Evolutionary conservation across 2,113 vertebrate species (phyloP).

Genomic region (Poeciliopsis retropinna): DNA sequence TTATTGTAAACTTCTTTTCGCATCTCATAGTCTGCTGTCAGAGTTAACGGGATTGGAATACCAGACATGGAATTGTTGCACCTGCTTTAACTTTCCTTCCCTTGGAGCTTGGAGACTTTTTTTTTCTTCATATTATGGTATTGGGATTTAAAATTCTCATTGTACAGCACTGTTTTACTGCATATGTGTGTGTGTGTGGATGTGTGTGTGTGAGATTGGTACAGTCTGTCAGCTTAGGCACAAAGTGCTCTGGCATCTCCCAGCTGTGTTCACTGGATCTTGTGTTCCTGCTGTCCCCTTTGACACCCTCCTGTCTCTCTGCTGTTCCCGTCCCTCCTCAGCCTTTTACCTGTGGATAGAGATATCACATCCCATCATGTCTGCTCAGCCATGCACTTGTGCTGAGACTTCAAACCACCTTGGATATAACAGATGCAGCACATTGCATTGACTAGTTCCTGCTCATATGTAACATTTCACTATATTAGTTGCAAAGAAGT

Average conservation of each 20-base stretch:
- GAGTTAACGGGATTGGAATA: too few species aligned
- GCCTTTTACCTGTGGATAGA: constrained; percentile 35
- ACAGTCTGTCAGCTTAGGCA: constrained; percentile 53
- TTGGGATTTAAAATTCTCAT: too few species aligned
- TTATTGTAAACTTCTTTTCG: too few species aligned
- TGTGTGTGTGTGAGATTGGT: constrained; percentile 12
- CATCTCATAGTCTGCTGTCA: too few species aligned
- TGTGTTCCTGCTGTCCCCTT: constrained; percentile 24
- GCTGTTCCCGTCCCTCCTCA: not conserved
- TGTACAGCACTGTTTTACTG: too few species aligned
- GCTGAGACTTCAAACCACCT: not conserved
- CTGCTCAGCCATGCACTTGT: not conserved
- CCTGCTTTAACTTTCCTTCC: too few species aligned
- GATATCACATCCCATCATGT: constrained; percentile 44
- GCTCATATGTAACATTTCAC: too few species aligned
- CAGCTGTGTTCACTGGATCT: constrained; percentile 48
- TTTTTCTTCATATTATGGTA: too few species aligned
- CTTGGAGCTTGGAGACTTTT: too few species aligned
- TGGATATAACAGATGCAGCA: not conserved
- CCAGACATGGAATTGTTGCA: too few species aligned
- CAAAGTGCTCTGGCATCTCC: constrained; percentile 58
- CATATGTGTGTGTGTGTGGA: not conserved
- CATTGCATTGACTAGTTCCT: not conserved
- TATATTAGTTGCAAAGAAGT: too few species aligned
- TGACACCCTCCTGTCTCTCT: not conserved